These are phyloP conservation scores for Formicarius rufipectus DNA, from an alignment of 2,113 vertebrate species.

Conservation along the genomic window DNA sequence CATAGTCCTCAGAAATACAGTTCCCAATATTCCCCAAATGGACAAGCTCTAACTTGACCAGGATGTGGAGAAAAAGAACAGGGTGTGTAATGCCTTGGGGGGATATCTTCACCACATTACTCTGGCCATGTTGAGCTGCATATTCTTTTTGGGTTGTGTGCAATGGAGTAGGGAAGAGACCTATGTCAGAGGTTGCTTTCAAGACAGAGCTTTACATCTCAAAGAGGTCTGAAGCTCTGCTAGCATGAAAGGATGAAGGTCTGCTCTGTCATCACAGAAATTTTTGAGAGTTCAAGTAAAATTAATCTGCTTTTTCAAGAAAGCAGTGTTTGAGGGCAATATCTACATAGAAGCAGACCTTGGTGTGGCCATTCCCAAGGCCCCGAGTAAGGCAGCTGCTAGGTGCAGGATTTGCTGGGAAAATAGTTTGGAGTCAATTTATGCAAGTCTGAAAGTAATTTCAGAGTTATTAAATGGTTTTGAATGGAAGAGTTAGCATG, in stretches of 20 bases:
- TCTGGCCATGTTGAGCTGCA: neutral
- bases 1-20: neutral
- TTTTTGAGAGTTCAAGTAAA: neutral
- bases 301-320: neutral
- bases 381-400: rapidly evolving
- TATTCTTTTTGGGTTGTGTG: neutral
- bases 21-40: too few relatives aligned
- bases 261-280: neutral
- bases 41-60: rapidly evolving
- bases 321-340: neutral
- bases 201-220: neutral
- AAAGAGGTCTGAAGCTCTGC: neutral
- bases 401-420: neutral
- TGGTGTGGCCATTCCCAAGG: neutral
- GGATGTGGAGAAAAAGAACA: neutral
- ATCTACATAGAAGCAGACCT: neutral
- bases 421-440: neutral
- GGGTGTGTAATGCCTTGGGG: rapidly evolving
- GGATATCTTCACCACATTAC: neutral
- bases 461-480: neutral
- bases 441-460: neutral
- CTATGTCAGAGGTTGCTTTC: neutral
- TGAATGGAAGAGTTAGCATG: neutral
- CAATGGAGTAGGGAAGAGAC: neutral
- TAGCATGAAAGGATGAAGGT: neutral